Evolutionary conservation across 2,888 invertebrate genomes (phyloP), one percentile per base, ranked within the genome.

Genomic region (Leucophenga montana): DNA sequence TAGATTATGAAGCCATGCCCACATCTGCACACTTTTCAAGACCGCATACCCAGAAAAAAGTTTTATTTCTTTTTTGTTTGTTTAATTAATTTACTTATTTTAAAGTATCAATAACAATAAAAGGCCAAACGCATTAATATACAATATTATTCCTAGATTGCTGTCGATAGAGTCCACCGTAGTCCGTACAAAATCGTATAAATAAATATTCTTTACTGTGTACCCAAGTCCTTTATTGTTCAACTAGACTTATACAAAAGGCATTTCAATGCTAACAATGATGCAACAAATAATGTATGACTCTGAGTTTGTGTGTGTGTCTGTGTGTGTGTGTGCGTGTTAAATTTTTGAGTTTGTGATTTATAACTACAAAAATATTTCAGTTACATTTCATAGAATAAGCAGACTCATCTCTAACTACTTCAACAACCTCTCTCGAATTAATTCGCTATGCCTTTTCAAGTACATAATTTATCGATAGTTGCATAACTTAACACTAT

Each of bases 321-420:
- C 9, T 39, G 39, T 39, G 39, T 11, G 1, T 39, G 3, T 39
- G 9, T 39, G 9, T 39, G 39, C 8, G 39, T 39, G 3, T 14
- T 14, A 79, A 80, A 81, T 83, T 81, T 84, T 77, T 78, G 74
- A 77, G 75, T 81, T 80, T 70, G 80, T 81, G 85, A 81, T 81
- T 81, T 81, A 81, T 84, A 79, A 78, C 82, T 76, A 79, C 39
- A 83, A 78, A 81, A 83, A 81, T 79, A 83, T 84, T 81, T 83
- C 68, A 48, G 13, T 53, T 61, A 20, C 61, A 62, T 33, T 53
- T 27, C 70, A 27, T 39, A 39, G 39, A 53, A 39, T 39, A 18
- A 53, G 53, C 16, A 18, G 53, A 22, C 18, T 20, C 54, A 20
- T 20, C 54, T 20, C 53, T 18, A 20, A 11, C 54, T 39, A n/a